phyloP scores from a whole-genome alignment of 1,140 invertebrate genomes.

The Monomorium pharaonis region DNA sequence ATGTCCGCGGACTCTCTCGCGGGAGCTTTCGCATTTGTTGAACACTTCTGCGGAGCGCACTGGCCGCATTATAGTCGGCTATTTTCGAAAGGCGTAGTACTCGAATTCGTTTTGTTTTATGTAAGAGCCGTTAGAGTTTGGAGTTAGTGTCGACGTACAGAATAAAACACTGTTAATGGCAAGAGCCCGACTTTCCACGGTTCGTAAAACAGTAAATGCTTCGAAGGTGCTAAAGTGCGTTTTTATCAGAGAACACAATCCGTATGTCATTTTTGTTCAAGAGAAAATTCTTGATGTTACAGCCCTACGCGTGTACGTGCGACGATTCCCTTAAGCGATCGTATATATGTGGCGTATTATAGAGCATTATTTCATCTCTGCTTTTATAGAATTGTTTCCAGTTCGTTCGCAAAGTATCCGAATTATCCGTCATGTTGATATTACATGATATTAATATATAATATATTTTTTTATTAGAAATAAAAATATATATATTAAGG shows the following conservation, averaged over 20 bases:
- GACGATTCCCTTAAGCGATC: background rate
- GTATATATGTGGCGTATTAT: background rate
- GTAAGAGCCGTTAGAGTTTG: background rate
- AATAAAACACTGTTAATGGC: constrained; percentile 27
- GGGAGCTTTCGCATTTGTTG: background rate
- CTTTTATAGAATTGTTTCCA: background rate
- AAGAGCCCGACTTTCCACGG: background rate
- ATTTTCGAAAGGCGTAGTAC: background rate
- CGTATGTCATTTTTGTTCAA: background rate
- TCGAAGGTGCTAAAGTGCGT: background rate
- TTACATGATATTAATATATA: too few relatives aligned
- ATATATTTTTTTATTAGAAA: too few relatives aligned
- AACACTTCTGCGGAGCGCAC: background rate
- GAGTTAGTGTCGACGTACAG: background rate
- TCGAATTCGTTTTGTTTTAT: constrained; percentile 31
- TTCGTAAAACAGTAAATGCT: constrained; percentile 21
- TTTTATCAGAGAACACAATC: constrained; percentile 26
- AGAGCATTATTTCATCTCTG: background rate
- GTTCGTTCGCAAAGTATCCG: background rate
- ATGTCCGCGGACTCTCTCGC: background rate
- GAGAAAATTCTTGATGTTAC: background rate
- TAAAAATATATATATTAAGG: too few relatives aligned
- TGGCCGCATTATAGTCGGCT: background rate
- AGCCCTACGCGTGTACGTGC: background rate
- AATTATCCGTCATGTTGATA: background rate